A percentile compares a stretch with the other conserved stretches of the same genome.
Evolutionary conservation across 2,797 vertebrate genomes (phyloP).

Genomic region (Gastrophryne carolinensis): DNA sequence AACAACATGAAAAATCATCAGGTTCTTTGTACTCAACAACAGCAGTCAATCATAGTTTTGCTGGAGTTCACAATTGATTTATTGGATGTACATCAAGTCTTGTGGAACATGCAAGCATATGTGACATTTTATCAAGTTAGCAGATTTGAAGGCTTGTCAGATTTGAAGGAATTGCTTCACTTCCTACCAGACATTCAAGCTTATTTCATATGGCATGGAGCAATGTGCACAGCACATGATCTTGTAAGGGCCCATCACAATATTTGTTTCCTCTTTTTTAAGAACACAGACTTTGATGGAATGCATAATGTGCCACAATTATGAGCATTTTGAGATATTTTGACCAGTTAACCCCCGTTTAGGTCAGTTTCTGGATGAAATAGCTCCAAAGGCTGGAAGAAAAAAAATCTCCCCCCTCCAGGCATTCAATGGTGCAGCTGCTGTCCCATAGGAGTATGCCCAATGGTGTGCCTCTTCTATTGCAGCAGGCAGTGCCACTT

Average conservation of each 20-base stretch:
- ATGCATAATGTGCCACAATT: no score
- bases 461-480: no score
- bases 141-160: not conserved
- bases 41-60: conserved; percentile 1
- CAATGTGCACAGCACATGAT: not conserved
- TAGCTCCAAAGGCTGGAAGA: no score
- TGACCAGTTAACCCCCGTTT: no score
- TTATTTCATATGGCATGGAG: not conserved
- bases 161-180: not conserved
- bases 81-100: conserved; percentile 5
- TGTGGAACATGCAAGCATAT: not conserved
- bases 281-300: no score
- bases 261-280: no score
- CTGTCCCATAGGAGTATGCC: no score
- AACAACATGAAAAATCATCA: conserved; percentile 8
- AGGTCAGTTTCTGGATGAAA: no score
- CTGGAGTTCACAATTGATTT: conserved; percentile 20
- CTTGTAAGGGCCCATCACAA: not conserved
- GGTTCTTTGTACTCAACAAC: not conserved
- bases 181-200: not conserved
- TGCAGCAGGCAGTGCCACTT: no score
- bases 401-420: no score
- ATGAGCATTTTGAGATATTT: no score
- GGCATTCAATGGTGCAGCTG: no score
- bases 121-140: conserved; percentile 23